These are phyloP conservation scores for Zeuzera pyrina DNA, from an alignment of 2,888 invertebrate species.

Conservation along the genomic window DNA sequence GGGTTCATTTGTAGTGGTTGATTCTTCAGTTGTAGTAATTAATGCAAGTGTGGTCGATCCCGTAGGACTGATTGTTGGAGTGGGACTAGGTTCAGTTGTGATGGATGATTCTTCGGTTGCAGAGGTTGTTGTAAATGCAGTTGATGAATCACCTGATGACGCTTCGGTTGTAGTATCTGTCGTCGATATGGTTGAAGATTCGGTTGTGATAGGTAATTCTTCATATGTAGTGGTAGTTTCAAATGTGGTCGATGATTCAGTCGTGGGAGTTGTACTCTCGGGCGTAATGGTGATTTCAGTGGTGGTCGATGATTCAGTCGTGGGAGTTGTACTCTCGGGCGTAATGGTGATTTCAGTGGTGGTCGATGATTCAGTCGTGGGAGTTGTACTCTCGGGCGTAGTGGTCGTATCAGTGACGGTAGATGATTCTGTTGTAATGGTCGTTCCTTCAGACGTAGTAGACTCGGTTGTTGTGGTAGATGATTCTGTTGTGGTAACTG, in stretches of 20 bases:
- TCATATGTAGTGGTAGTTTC: not conserved
- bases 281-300: not conserved
- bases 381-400: not conserved
- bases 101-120: not conserved
- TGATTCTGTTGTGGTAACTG: not conserved
- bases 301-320: not conserved
- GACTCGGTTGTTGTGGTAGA: not conserved
- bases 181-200: not conserved
- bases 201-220: not conserved
- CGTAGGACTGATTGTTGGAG: not conserved
- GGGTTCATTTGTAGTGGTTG: not conserved
- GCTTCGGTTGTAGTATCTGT: not conserved
- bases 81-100: not conserved
- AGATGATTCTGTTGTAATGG: too few species aligned
- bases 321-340: too few species aligned
- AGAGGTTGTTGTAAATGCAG: not conserved
- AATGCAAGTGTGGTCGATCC: not conserved
- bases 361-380: not conserved
- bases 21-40: not conserved
- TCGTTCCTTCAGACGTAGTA: not conserved
- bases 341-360: not conserved
- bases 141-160: not conserved
- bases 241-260: not conserved
- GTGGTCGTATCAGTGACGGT: not conserved
- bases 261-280: not conserved